Base-by-base conservation (phyloP, 2,113 vertebrate genomes). In the Sinosuthora webbiana region DNA sequence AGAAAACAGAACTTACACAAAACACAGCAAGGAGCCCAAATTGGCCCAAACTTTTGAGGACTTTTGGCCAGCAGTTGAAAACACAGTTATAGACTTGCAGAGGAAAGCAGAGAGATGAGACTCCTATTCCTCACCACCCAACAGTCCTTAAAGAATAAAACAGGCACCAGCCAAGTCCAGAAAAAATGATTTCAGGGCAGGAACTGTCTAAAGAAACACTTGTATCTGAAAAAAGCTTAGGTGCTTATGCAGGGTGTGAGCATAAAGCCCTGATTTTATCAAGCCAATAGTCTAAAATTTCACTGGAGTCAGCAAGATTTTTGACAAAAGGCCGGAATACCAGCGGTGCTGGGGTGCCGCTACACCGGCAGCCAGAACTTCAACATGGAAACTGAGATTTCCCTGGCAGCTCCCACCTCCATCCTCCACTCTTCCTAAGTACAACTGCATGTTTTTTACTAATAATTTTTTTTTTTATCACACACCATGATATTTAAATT, bases 311-410 rank as follows among this genome's bases (percentile, higher is more conserved):
- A 0, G 90, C 79, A n/a, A 11, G 15, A 28, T 8, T 69, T 93
- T 15, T 68, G 81, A 87, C 81, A 76, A 50, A 73, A 74, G 37
- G 35, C 14, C 35, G 50, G 12, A 7, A 2, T 31, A 56, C n/a
- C 73, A 52, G n/a, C 4, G 3, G n/a, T 44, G n/a, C 47, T 0
- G 0, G 19, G 28, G 37, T 59, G 76, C 49, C 2, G 6, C 74
- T 42, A 28, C 37, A 17, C 52, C 0, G 0, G 52, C 9, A 3
- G 53, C 42, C 8, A 9, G 41, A 18, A 17, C 42, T 35, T 39
- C 67, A 24, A 4, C 6, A 9, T 0, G 9, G 18, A 64, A 44
- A 30, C 11, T 22, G 41, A 69, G 70, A 20, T 23, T 25, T 41
- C 20, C 60, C 73, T n/a, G 63, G 41, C 31, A 31, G 5, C 64